Evolutionary conservation across 37 sponge, comb jelly and placozoan genomes (phyloP), one percentile per base, ranked within the genome.

Genomic region (Halisarca cf. caerulea): DNA sequence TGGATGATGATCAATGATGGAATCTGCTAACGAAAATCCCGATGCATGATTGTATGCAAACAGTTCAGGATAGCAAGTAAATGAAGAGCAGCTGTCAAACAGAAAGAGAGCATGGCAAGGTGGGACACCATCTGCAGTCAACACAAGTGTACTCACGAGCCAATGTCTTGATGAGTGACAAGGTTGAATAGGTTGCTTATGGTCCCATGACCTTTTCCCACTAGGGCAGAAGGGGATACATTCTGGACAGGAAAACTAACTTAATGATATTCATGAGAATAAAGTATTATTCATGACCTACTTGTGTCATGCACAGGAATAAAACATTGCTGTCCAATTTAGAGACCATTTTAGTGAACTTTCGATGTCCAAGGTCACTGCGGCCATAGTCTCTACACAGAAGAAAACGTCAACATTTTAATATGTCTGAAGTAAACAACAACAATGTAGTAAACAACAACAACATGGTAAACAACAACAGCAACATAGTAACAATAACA

Each of bases 251-350:
- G 30, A 28, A 4, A 62, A 62, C 6, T 15, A 20, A 6, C 64
- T 7, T 28, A 30, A 47, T 47, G 51, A 62, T 62, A 38, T 37
- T 53, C 37, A 58, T 59, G 18, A 17, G 6, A 14, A 41, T 39
- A 24, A 11, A 28, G 27, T 61, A n/a, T 15, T 62, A 47, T 11
- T 45, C 73, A 69, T 5, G 32, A 78, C 73, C 35, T 45, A 92
- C 92, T 66, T 92, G 92, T 28, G 89, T 58, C 83, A 92, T 88
- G 34, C 92, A 92, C 47, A 92, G 84, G 75, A 82, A 86, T 23
- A 88, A 32, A 64, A 92, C 86, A 61, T 92, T 89, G 87, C 88
- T 86, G 35, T 92, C 87, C 35, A 92, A 80, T 82, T 82, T 82
- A 7, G 87, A 86, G 35, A 88, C 74, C 45, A 82, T 70, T 57